phyloP scores from a whole-genome alignment of 2,113 vertebrate genomes.

The Labrus mixtus region DNA sequence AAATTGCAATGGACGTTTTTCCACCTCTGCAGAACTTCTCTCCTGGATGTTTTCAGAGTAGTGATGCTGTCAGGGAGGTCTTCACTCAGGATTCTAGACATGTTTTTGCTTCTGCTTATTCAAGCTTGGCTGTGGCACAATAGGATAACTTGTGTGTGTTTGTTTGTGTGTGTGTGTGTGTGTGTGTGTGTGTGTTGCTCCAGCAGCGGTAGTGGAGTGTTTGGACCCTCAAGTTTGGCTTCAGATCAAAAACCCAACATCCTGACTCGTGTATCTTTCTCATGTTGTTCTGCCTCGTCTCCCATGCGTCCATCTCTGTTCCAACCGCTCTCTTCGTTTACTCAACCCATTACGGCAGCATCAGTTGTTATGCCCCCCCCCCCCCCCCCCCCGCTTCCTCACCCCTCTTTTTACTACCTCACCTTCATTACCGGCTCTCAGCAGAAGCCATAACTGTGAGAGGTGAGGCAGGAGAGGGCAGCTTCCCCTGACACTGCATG shows the following conservation, averaged over 20 bases:
- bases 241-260: constrained; percentile 29
- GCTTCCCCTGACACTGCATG: constrained; percentile 76
- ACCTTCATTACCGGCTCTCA: constrained; percentile 28
- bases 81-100: constrained; percentile 47
- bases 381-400: not conserved
- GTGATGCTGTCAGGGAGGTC: not conserved
- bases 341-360: constrained; percentile 37
- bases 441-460: constrained; percentile 53
- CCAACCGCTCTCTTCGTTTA: not conserved
- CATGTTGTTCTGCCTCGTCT: constrained; percentile 6
- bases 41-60: constrained; percentile 10
- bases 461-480: constrained; percentile 61
- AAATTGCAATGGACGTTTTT: constrained; percentile 14
- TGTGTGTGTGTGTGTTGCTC: no score
- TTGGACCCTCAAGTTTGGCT: constrained; percentile 51
- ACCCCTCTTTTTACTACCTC: constrained; percentile 19
- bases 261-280: constrained; percentile 28
- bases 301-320: constrained; percentile 3
- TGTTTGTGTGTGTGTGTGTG: not conserved
- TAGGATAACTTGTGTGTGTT: constrained; percentile 13
- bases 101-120: constrained; percentile 31
- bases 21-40: not conserved
- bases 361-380: constrained; percentile 40
- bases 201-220: constrained; percentile 11
- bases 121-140: constrained; percentile 24